Base-by-base conservation (phyloP, 92 coral and sea anemone genomes). In the Desmophyllum pertusum region DNA sequence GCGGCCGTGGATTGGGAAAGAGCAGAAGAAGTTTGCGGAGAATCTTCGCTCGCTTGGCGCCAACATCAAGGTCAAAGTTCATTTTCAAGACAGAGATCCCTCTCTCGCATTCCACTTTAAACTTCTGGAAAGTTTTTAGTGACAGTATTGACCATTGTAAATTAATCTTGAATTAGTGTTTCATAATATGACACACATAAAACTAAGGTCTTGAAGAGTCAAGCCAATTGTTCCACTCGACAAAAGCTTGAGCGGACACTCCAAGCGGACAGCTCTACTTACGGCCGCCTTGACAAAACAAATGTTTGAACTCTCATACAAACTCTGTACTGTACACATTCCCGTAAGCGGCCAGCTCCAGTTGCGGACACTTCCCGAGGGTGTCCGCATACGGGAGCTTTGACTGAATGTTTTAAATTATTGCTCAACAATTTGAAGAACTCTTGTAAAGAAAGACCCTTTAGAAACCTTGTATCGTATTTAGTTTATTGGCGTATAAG, bases 1-100 rank as follows among this genome's bases (percentile, higher is more conserved):
- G 67, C 95, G 99, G 74, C 95, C 98, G 51, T 97, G 98, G 99
- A 94, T 97, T 80, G 95, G 94, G 14, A 89, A 88, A 57, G 99
- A 97, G 53, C 93, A 94, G 79, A 80, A 85, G 66, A 75, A 79
- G 18, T 97, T 94, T 85, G 95, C 85, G 66, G 93, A 97, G 25
- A 92, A 82, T 75, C 93, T 97, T 39, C 88, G 89, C 66, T 93
- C 96, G n/a, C 97, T 93, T 83, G 98, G 98, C 39, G 97, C 98
- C 1, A 84, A 82, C 67, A 85, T 97, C 21, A 97, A 97, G 73
- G 88, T 90, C 21, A 95, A 90, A 72, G 71, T 79, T 36, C 98
- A 97, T 71, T 97, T 97, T 78, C 92, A 88, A 59, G 99, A 94
- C 92, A 90, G 86, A 37, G 93, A 93, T 52, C 93, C 98, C 14